phyloP scores from a whole-genome alignment of 1,140 invertebrate species.

The Popillia japonica region DNA sequence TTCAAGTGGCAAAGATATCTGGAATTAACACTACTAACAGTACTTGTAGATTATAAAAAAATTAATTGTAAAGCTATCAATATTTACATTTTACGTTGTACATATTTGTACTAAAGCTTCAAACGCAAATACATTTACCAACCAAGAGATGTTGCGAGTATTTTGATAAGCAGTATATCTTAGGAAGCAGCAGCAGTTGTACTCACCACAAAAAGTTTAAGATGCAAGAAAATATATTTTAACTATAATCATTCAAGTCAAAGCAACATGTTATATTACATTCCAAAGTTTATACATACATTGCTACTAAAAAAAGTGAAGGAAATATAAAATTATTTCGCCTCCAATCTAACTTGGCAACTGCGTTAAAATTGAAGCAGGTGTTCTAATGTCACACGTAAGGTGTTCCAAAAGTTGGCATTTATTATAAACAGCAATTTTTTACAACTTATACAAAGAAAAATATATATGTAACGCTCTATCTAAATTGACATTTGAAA shows the following conservation, averaged over 20 bases:
- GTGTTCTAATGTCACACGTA: conserved; percentile 30
- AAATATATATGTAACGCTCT: neutral
- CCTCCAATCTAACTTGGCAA: conserved; percentile 17
- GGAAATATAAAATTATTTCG: conserved; percentile 21
- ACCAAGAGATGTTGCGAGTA: neutral
- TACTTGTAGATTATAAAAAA: too few species aligned
- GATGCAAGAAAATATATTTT: too few species aligned
- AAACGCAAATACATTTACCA: neutral
- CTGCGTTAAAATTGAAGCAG: conserved; percentile 16
- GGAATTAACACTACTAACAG: too few species aligned
- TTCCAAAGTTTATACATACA: neutral
- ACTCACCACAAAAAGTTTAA: too few species aligned
- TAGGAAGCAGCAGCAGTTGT: neutral
- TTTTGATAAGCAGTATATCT: neutral
- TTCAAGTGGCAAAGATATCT: too few species aligned
- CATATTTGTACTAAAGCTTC: neutral
- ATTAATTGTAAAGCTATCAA: too few species aligned
- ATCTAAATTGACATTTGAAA: neutral
- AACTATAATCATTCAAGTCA: too few species aligned
- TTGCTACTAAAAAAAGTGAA: neutral
- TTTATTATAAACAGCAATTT: conserved; percentile 28
- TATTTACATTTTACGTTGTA: too few species aligned
- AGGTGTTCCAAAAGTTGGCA: conserved; percentile 32
- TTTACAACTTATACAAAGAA: conserved; percentile 4
- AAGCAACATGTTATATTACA: neutral